phyloP scores from a whole-genome alignment of 2,888 invertebrate genomes.

The Melanotus villosus region DNA sequence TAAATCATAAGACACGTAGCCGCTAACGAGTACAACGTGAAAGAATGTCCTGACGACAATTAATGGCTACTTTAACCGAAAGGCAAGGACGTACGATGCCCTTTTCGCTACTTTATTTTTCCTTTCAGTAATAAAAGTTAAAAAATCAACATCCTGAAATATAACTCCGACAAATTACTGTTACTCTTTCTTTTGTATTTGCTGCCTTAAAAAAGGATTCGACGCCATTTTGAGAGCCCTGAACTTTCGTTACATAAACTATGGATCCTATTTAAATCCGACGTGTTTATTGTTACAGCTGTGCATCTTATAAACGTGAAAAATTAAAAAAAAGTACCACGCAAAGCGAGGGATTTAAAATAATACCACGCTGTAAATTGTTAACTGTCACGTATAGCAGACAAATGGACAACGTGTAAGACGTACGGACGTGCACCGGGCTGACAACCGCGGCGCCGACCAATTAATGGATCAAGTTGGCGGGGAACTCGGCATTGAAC shows the following conservation, averaged over 20 bases:
- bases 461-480: slow-evolving; percentile 50
- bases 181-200: slow-evolving; percentile 38
- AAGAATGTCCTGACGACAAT: slow-evolving; percentile 33
- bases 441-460: slow-evolving; percentile 48
- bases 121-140: slow-evolving; percentile 26
- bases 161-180: slow-evolving; percentile 37
- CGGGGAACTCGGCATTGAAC: slow-evolving; percentile 53
- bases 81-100: slow-evolving; percentile 47
- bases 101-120: slow-evolving; percentile 31
- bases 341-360: slow-evolving; percentile 32
- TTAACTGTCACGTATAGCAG: slow-evolving; percentile 29
- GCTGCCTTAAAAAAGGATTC: too few relatives aligned
- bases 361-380: slow-evolving; percentile 36
- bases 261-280: slow-evolving; percentile 33
- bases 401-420: slow-evolving; percentile 28
- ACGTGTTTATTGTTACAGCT: slow-evolving; percentile 39
- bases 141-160: slow-evolving; percentile 30
- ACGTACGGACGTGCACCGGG: slow-evolving; percentile 39
- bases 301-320: slow-evolving; percentile 20
- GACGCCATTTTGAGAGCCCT: not conserved
- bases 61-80: slow-evolving; percentile 33
- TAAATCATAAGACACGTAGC: slow-evolving; percentile 25
- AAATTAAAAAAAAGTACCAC: slow-evolving; percentile 25
- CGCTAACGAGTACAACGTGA: slow-evolving; percentile 26
- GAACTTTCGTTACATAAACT: slow-evolving; percentile 35